These are phyloP conservation scores for Hippoglossus stenolepis DNA, from an alignment of 2,113 vertebrate genomes.

Conservation along the genomic window DNA sequence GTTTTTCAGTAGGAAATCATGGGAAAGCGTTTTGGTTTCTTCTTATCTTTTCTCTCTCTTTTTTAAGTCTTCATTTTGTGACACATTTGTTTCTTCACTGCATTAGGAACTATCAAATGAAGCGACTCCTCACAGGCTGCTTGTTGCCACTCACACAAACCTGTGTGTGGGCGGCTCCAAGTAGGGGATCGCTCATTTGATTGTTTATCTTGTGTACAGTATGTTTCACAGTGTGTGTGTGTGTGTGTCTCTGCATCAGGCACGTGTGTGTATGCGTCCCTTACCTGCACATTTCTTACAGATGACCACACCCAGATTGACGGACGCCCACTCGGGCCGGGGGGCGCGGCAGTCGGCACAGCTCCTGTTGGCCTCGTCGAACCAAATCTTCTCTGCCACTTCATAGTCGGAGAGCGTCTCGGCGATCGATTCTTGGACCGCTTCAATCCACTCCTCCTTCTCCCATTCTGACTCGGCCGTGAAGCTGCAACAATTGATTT, in stretches of 20 bases:
- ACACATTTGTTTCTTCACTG: too few relatives aligned
- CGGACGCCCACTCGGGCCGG: conserved; percentile 94
- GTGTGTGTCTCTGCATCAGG: background rate
- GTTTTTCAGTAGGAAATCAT: too few relatives aligned
- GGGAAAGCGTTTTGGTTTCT: too few relatives aligned
- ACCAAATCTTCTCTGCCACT: conserved; percentile 99
- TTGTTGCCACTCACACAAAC: background rate
- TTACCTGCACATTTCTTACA: conserved; percentile 99
- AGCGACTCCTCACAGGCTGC: background rate
- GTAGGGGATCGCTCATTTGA: background rate
- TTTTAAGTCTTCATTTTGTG: too few relatives aligned
- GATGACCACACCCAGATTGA: conserved; percentile 97
- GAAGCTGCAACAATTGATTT: conserved; percentile 92
- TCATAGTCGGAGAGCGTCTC: conserved; percentile 98
- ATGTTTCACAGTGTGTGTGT: background rate
- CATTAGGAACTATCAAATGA: background rate
- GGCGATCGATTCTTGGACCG: conserved; percentile 93
- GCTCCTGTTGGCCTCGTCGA: conserved; percentile 93
- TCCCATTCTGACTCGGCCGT: conserved; percentile 92
- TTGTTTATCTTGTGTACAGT: background rate
- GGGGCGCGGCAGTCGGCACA: conserved; percentile 93
- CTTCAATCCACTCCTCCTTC: conserved; percentile 96
- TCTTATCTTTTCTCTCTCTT: too few relatives aligned
- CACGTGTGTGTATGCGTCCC: conserved; percentile 26
- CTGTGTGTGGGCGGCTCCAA: background rate